Percentiles rank a stretch among this genome's conserved stretches.
These are phyloP conservation scores for Callipepla squamata DNA, from an alignment of 2,113 vertebrate genomes.

Conservation along the genomic window DNA sequence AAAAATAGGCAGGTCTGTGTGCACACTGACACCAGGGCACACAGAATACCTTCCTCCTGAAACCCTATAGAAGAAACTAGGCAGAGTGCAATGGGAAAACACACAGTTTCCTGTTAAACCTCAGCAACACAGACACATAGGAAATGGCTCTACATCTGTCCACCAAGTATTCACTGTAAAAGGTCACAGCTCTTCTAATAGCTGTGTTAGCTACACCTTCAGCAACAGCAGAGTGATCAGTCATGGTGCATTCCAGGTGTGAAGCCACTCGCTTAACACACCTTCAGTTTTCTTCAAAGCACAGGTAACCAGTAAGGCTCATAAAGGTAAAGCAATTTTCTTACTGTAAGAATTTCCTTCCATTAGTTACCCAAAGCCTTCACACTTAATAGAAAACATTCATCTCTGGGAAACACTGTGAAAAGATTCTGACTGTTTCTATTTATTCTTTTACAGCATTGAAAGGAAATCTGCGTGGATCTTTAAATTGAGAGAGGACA, in stretches of 20 bases:
- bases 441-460: background rate
- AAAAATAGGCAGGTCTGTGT: background rate
- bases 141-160: accelerated
- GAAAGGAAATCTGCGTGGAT: background rate
- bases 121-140: background rate
- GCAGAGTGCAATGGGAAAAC: background rate
- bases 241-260: accelerated
- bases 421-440: background rate
- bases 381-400: background rate
- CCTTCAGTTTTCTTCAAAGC: too few species aligned
- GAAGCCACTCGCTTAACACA: background rate
- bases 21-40: background rate
- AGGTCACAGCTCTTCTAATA: background rate
- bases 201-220: background rate
- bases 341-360: background rate
- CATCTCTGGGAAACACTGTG: background rate
- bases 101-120: background rate
- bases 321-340: background rate
- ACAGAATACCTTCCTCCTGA: background rate
- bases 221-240: background rate
- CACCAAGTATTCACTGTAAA: background rate
- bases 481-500: background rate
- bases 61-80: background rate
- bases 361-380: background rate
- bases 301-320: too few species aligned